Base-by-base conservation (phyloP, 2,113 vertebrate genomes). In the Taxidea taxus region DNA sequence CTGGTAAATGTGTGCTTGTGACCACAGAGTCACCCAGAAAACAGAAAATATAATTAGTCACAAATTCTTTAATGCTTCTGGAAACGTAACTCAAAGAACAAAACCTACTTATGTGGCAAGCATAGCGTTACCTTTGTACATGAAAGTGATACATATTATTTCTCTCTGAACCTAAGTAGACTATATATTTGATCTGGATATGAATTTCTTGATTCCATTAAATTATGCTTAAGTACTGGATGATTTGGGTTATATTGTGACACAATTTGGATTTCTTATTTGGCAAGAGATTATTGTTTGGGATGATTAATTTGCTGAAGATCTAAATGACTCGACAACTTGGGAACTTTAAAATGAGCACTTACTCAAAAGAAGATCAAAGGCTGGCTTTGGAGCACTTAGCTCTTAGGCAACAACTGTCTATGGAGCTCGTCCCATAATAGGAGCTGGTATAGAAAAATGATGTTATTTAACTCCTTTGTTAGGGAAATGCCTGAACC, bases 361-460 rank as follows among this genome's bases (percentile, higher is more conserved):
- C 18, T 84, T 83, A 91, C 27, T 72, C 42, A 92, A 94, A 96
- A 77, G 37, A 80, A 92, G 60, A 58, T 64, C 27, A 93, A 93
- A 39, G 47, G 6, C 34, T 87, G 37, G 3, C 51, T 82, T 75
- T 77, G 72, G n/a, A 77, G 60, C 4, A 34, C 51, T 81, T 56
- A 66, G 27, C 21, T 87, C 37, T 78, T 18, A 62, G 70, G 64
- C 18, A 37, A 58, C 39, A 86, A 12, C 23, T 82, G 16, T 68
- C 18, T 37, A 27, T 29, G 58, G 47, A 90, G 29, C 16, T 92
- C 23, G 93, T 93, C 7, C 31, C 39, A 12, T 51, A 56, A 64
- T 11, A 93, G 23, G 84, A 47, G 16, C 51, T 47, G 16, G 60
- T n/a, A 54, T 7, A 74, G 51, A 89, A 86, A 87, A 94, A n/a